Base-by-base conservation (phyloP, 30 jellyfish, hydroid and myxozoan genomes). In the Mastigias papua region DNA sequence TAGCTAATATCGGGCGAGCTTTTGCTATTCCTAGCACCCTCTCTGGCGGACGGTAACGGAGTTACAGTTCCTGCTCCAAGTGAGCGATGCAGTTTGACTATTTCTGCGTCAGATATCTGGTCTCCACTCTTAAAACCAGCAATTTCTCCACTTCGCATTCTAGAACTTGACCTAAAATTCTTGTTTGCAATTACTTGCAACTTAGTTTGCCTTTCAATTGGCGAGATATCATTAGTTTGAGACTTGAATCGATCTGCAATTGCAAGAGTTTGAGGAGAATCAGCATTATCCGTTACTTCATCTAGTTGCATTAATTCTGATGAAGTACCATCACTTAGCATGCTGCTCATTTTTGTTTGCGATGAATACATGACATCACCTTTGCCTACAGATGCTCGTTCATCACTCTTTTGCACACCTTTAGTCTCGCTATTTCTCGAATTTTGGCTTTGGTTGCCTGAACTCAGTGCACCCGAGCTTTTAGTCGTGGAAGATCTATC, bases 51-150 rank as follows among this genome's bases (percentile, higher is more conserved):
- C 0, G 90, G 86, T 69, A 87, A 57, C 20, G 96, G 96, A 20
- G 96, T 87, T 29, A 87, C 86, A 68, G 96, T 87, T 4, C 96
- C 96, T 37, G 96, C 96, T 0, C 96, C 96, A 0, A 87, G 72
- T 15, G 96, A 87, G n/a, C 96, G 90, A 87, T 87, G 96, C 23
- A 87, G 23, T 20, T 80, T 32, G 22, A 68, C 90, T 0, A 87
- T 78, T 17, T 72, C 86, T 1, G 88, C 50, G 33, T 87, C 96
- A 6, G 90, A 11, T 16, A 69, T 10, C 0, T 58, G 64, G 7
- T 16, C n/a, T 6, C 21, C 62, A 7, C 48, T 58, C 75, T 30
- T 30, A 35, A 17, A 20, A 35, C 51, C 63, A 5, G 51, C 51
- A 25, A 34, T 25, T 0, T 35, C 34, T 17, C 65, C 60, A 0